Base-by-base conservation (phyloP, 2,113 vertebrate genomes). In the Ptilorrhoa leucosticta region DNA sequence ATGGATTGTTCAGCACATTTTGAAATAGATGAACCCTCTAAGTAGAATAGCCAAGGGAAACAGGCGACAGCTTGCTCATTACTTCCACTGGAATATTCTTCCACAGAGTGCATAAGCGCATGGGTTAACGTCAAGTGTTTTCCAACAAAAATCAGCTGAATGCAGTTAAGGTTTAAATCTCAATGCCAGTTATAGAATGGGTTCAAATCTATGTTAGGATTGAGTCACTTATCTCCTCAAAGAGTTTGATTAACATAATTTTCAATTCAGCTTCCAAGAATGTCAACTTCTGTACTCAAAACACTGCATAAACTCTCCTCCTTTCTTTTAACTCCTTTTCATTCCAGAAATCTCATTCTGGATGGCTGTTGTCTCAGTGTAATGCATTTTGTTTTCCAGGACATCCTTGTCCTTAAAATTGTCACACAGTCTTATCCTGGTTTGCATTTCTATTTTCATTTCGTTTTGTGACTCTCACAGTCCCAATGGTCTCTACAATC, bases 121-220 rank as follows among this genome's bases (percentile, higher is more conserved):
- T 50, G 23, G 0, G 0, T 56, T 85, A 69, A 76, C 0, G 0
- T 11, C 0, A 0, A 61, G 22, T n/a, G 77, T 27, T 37, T 89
- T 85, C 40, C 68, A 37, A 83, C 21, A 83, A 93, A 78, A 27
- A 17, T 42, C 48, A n/a, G 10, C 0, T 82, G 30, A 91, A 92
- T 24, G 12, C 20, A 56, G 15, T 87, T 42, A 78, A 69, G 12
- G 22, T 68, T 82, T 79, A 78, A 92, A 61, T 68, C 24, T 75
- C 7, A 2, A 72, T 69, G 11, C 7, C 26, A 33, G 11, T 15
- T 42, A 33, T 10, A 70, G 56, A 77, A 76, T 31, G 24, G 22
- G 33, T 84, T 79, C 48, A 82, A 81, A 91, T 88, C 18, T 11
- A 26, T 58, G 22, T 64, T 53, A 87, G 39, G 10, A 70, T 20